phyloP scores from a whole-genome alignment of 2,113 vertebrate species.

The Saccopteryx bilineata region DNA sequence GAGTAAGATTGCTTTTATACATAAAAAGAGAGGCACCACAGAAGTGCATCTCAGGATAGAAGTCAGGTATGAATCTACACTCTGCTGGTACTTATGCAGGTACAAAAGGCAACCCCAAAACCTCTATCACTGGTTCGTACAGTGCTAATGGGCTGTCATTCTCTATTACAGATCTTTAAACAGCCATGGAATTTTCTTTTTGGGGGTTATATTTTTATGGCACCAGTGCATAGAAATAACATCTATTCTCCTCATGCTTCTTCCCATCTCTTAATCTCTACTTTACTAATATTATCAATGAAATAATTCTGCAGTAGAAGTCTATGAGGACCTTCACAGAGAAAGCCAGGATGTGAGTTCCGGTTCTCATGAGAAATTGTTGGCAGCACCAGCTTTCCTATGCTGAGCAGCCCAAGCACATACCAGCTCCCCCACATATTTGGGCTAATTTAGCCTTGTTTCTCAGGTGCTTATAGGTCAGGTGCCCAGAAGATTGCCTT shows the following conservation, averaged over 20 bases:
- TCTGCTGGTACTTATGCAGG: fast-evolving
- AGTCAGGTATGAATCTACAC: background rate
- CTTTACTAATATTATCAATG: background rate
- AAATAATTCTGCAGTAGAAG: background rate
- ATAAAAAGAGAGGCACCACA: background rate
- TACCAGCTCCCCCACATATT: too few relatives aligned
- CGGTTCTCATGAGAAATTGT: too few relatives aligned
- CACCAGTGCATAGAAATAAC: background rate
- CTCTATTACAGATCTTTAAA: background rate
- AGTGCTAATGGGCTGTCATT: background rate
- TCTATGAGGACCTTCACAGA: background rate
- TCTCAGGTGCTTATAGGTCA: too few relatives aligned
- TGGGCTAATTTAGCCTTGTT: too few relatives aligned
- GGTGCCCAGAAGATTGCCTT: too few relatives aligned
- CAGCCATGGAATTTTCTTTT: background rate
- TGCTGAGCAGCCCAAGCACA: too few relatives aligned
- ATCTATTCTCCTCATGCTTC: background rate
- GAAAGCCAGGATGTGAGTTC: too few relatives aligned
- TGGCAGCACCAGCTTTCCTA: too few relatives aligned
- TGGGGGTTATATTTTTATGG: background rate
- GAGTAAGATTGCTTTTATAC: background rate
- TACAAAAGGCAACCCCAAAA: background rate
- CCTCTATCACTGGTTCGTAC: background rate
- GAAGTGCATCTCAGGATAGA: background rate
- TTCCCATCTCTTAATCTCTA: background rate